Evolutionary conservation across 2,888 invertebrate genomes (phyloP).

Genomic region (Agrilus mali): DNA sequence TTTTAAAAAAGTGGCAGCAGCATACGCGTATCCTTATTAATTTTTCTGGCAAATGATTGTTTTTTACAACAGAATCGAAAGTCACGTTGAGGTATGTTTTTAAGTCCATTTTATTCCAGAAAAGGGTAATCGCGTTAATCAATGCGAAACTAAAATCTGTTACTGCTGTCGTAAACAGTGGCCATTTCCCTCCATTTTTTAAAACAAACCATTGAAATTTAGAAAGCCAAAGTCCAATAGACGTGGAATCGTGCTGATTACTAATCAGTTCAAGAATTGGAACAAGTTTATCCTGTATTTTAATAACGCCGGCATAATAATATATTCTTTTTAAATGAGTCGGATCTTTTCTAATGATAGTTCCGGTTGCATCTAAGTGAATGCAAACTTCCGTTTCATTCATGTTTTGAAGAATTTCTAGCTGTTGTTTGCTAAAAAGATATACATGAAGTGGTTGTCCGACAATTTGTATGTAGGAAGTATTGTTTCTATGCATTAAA

Average conservation of each 20-base stretch:
- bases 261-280: neutral
- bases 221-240: neutral
- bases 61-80: neutral
- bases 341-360: neutral
- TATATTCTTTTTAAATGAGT: neutral
- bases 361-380: neutral
- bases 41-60: too few relatives aligned
- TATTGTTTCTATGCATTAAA: neutral
- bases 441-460: neutral
- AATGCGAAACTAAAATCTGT: conserved; percentile 1
- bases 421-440: neutral
- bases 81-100: neutral
- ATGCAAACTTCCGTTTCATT: neutral
- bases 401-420: neutral
- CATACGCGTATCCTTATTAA: too few relatives aligned
- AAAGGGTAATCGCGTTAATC: neutral
- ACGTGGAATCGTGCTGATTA: neutral
- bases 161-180: neutral
- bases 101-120: neutral
- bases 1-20: too few relatives aligned
- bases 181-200: conserved; percentile 1
- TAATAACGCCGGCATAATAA: neutral
- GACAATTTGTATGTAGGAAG: neutral
- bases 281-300: neutral
- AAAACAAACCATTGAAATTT: conserved; percentile 1